Evolutionary conservation across 2,888 invertebrate genomes (phyloP).

Genomic region (Stenolophus ochropezus): DNA sequence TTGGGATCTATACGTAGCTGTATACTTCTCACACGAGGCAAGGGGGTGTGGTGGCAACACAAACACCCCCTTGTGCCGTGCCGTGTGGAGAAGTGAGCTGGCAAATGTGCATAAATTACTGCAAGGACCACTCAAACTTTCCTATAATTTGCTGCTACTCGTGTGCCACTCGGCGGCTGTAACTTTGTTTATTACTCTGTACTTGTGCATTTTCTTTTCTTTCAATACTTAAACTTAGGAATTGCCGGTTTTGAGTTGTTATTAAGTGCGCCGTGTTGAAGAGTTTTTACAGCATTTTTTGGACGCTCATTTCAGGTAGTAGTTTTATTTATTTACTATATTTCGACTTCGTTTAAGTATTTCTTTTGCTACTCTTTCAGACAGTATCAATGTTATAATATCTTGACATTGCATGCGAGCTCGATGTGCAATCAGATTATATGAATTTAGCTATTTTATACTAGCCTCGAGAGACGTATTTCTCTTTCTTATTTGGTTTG

Average conservation of each 20-base stretch:
- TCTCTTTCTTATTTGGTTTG: slow-evolving; percentile 64
- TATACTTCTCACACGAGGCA: slow-evolving; percentile 39
- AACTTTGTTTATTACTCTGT: slow-evolving; percentile 65
- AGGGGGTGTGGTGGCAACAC: neutral
- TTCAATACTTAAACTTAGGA: slow-evolving; percentile 59
- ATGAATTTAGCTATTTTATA: slow-evolving; percentile 52
- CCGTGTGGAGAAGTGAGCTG: slow-evolving; percentile 73
- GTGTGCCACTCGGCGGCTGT: slow-evolving; percentile 68
- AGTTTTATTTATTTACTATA: slow-evolving; percentile 67
- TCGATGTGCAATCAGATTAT: slow-evolving; percentile 66
- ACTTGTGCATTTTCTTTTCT: slow-evolving; percentile 59
- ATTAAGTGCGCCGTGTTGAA: slow-evolving; percentile 64
- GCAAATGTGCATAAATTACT: slow-evolving; percentile 75
- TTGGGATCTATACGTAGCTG: slow-evolving; percentile 42
- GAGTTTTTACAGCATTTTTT: slow-evolving; percentile 66
- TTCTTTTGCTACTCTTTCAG: slow-evolving; percentile 61
- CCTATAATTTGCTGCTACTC: slow-evolving; percentile 75
- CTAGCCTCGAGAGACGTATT: slow-evolving; percentile 49
- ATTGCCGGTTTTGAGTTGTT: slow-evolving; percentile 56
- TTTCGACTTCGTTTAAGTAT: slow-evolving; percentile 63
- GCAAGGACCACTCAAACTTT: slow-evolving; percentile 89
- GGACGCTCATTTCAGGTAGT: slow-evolving; percentile 67
- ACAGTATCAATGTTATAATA: slow-evolving; percentile 62
- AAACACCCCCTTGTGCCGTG: slow-evolving; percentile 65
- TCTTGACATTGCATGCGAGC: slow-evolving; percentile 64